phyloP scores from a whole-genome alignment of 2,797 vertebrate species.

The Artibeus lituratus region DNA sequence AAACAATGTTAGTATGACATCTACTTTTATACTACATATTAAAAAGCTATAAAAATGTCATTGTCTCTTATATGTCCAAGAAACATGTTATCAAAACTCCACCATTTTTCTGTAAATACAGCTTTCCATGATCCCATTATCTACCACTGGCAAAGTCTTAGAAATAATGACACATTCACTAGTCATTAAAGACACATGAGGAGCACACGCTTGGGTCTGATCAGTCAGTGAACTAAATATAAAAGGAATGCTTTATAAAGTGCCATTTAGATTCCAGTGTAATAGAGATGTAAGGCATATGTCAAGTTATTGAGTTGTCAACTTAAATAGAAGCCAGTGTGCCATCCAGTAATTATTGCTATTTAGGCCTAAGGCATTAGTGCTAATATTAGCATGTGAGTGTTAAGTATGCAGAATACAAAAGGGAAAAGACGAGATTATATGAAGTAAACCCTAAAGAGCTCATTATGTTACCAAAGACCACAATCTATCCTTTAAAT shows the following conservation, averaged over 20 bases:
- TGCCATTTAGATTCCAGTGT: slow-evolving; percentile 73
- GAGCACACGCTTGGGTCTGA: slow-evolving; percentile 38
- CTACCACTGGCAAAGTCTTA: slow-evolving; percentile 6
- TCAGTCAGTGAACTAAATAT: slow-evolving; percentile 81
- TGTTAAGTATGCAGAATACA: slow-evolving; percentile 75
- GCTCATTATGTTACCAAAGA: slow-evolving; percentile 35
- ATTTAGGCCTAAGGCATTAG: slow-evolving; percentile 61
- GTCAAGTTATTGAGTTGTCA: slow-evolving; percentile 80
- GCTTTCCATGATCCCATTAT: slow-evolving; percentile 57
- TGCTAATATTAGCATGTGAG: slow-evolving; percentile 84
- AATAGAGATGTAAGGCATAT: slow-evolving; percentile 78
- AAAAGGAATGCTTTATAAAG: slow-evolving; percentile 77
- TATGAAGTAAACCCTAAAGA: slow-evolving; percentile 54
- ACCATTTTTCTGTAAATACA: slow-evolving; percentile 42
- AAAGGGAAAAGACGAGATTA: slow-evolving; percentile 71
- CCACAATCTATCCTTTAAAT: background rate
- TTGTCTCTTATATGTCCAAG: slow-evolving; percentile 38
- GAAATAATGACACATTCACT: slow-evolving; percentile 65
- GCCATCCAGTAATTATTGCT: slow-evolving; percentile 76
- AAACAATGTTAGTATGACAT: background rate
- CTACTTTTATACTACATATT: background rate
- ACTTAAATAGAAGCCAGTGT: slow-evolving; percentile 77
- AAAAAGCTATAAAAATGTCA: slow-evolving; percentile 26
- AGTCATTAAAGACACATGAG: slow-evolving; percentile 50
- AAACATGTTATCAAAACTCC: background rate